Evolutionary conservation across 2,888 invertebrate species (phyloP).

Genomic region (Hetaerina titia): DNA sequence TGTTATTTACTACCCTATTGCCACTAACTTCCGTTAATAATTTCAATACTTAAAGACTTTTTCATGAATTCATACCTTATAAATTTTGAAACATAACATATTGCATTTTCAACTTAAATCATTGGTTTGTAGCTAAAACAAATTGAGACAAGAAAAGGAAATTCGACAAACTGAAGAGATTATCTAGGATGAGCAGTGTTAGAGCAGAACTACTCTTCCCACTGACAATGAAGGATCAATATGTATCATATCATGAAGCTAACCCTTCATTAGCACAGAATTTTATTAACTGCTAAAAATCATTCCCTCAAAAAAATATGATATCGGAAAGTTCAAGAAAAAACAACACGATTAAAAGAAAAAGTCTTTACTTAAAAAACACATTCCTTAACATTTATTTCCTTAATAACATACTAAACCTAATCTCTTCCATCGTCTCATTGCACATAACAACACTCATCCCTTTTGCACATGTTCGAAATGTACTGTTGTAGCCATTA

Average conservation of each 20-base stretch:
- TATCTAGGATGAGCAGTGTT: no score
- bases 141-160: no score
- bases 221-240: background rate
- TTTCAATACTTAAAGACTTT: no score
- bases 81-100: no score
- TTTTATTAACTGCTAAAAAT: background rate
- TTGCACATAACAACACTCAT: slow-evolving; percentile 41
- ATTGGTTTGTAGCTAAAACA: no score
- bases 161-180: no score
- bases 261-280: background rate
- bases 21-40: no score
- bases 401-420: slow-evolving; percentile 39
- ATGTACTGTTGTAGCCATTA: slow-evolving; percentile 14
- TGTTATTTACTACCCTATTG: no score
- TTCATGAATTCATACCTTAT: no score
- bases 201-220: background rate
- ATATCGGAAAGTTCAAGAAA: background rate
- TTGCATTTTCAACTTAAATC: no score
- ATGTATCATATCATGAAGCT: background rate
- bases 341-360: background rate
- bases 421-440: background rate
- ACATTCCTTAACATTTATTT: slow-evolving; percentile 45
- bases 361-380: slow-evolving; percentile 14
- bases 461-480: background rate
- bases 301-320: background rate